These are phyloP conservation scores for Tridacna crocea DNA, from an alignment of 2,888 invertebrate species.

Conservation along the genomic window DNA sequence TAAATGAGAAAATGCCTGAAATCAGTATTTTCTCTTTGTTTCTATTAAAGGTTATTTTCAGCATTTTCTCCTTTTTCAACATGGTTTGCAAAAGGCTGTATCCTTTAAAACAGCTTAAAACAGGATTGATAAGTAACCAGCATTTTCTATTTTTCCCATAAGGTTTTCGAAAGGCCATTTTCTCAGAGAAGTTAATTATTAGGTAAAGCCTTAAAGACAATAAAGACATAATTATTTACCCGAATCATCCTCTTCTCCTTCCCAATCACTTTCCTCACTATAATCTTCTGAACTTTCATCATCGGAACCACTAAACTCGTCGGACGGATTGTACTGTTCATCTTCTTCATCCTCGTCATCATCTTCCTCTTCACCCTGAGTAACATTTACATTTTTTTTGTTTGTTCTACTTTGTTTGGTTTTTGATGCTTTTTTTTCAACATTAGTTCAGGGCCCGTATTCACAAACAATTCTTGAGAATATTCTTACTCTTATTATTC, in stretches of 20 bases:
- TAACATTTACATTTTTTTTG: background rate
- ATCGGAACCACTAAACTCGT: constrained; percentile 46
- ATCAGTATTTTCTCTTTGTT: no score
- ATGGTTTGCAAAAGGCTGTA: no score
- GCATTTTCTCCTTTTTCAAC: no score
- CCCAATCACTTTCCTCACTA: constrained; percentile 79
- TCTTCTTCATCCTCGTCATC: constrained; percentile 91
- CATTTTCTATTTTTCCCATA: no score
- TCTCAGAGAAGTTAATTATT: no score
- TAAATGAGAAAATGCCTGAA: no score
- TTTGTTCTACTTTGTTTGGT: background rate
- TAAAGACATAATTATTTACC: constrained; percentile 47
- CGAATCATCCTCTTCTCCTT: constrained; percentile 78
- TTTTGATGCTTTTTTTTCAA: background rate
- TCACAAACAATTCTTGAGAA: background rate
- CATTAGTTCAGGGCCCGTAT: background rate
- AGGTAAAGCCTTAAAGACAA: no score
- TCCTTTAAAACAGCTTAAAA: no score
- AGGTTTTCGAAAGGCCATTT: no score
- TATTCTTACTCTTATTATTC: no score
- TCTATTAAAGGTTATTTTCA: no score
- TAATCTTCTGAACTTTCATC: constrained; percentile 66
- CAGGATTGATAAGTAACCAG: no score
- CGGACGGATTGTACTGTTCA: constrained; percentile 63
- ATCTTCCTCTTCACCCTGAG: constrained; percentile 87